Evolutionary conservation across 1,140 invertebrate species (phyloP).

Genomic region (Nautilus pompilius): DNA sequence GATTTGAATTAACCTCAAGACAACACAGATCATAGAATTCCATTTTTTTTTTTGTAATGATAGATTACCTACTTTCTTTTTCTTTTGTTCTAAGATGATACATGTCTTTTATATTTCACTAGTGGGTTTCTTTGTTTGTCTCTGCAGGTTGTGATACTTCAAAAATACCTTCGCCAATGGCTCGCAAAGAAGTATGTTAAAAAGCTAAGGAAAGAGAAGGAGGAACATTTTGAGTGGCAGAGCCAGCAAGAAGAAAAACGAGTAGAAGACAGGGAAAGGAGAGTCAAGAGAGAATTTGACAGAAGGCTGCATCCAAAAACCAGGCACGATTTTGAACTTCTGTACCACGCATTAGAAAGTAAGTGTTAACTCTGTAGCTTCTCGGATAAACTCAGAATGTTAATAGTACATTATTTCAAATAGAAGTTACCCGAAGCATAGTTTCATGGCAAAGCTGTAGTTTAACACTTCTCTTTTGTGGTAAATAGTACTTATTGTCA

Average conservation of each 20-base stretch:
- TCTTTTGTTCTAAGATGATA: too few species aligned
- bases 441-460: too few species aligned
- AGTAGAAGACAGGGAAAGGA: conserved; percentile 53
- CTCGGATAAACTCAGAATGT: neutral
- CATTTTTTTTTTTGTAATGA: too few species aligned
- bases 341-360: conserved; percentile 56
- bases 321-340: conserved; percentile 55
- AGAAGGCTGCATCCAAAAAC: conserved; percentile 55
- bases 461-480: too few species aligned
- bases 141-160: conserved; percentile 23
- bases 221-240: conserved; percentile 48
- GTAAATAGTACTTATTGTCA: too few species aligned
- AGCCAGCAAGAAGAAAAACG: conserved; percentile 45
- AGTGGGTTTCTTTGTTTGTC: neutral
- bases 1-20: too few species aligned
- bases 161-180: conserved; percentile 40
- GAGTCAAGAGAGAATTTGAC: conserved; percentile 52
- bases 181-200: conserved; percentile 27
- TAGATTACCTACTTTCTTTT: too few species aligned
- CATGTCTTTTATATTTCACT: neutral
- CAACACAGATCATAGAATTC: too few species aligned
- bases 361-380: conserved; percentile 13
- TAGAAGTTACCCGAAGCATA: too few species aligned
- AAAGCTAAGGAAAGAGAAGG: conserved; percentile 33
- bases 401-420: neutral